These are phyloP conservation scores for Acanthococcus lagerstroemiae DNA, from an alignment of 2,888 invertebrate genomes.

Conservation along the genomic window DNA sequence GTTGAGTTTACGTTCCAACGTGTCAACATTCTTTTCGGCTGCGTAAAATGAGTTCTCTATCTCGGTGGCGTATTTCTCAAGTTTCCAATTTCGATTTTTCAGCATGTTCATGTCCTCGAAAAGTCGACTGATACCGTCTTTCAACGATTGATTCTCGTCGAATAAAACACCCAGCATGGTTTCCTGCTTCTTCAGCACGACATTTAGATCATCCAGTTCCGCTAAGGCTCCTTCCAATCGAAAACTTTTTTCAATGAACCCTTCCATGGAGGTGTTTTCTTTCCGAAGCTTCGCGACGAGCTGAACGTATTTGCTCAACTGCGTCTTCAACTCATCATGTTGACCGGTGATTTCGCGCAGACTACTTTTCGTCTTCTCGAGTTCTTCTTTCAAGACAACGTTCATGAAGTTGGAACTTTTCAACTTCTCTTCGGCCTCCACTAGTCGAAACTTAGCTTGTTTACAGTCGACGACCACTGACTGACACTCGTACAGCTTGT, in stretches of 20 bases:
- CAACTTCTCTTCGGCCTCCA: constrained; percentile 4
- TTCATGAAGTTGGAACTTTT: not conserved
- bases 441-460: not conserved
- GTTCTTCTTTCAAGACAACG: constrained; percentile 1
- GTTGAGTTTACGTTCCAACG: not conserved
- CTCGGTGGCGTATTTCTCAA: constrained; percentile 13
- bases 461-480: constrained; percentile 12
- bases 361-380: not conserved
- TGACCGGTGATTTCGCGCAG: not conserved
- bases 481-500: constrained; percentile 14
- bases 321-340: constrained; percentile 5
- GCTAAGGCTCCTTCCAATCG: constrained; percentile 21
- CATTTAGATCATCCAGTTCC: constrained; percentile 18
- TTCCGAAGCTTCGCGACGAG: constrained; percentile 1
- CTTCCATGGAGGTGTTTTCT: constrained; percentile 19
- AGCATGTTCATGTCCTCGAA: constrained; percentile 20
- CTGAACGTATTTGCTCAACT: constrained; percentile 1
- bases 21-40: constrained; percentile 14
- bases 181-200: constrained; percentile 17
- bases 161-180: constrained; percentile 14
- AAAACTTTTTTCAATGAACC: constrained; percentile 19
- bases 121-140: constrained; percentile 17
- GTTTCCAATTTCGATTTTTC: constrained; percentile 23
- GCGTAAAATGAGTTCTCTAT: constrained; percentile 12
- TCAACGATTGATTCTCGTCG: constrained; percentile 16